Conservation (phyloP, 2,888 invertebrate genomes). For the Cynaeus angustus region DNA sequence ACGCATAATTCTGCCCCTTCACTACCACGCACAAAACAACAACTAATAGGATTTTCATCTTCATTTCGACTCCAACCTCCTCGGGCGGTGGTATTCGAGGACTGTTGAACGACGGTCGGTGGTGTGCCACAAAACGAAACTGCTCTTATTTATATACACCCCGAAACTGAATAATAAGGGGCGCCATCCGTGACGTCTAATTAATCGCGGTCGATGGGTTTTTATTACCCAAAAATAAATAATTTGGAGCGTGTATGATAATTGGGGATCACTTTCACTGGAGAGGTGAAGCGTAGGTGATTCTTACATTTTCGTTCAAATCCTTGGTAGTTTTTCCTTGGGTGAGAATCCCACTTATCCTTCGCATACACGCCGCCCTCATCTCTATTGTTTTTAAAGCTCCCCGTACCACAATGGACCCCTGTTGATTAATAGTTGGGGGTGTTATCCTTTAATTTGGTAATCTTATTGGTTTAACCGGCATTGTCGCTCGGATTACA, state of each 20-base stretch:
- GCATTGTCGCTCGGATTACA: constrained; percentile 44
- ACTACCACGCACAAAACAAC: constrained; percentile 26
- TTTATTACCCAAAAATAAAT: constrained; percentile 35
- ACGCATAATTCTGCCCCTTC: constrained; percentile 17
- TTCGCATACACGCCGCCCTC: constrained; percentile 1
- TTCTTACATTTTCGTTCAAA: too few relatives aligned
- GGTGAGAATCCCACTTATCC: too few relatives aligned
- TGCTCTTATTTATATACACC: constrained; percentile 20
- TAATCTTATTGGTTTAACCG: constrained; percentile 48
- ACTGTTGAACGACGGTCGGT: constrained; percentile 35
- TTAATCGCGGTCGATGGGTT: constrained; percentile 33
- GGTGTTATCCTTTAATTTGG: constrained; percentile 48
- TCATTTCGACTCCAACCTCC: constrained; percentile 46
- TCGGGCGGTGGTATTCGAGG: constrained; percentile 24
- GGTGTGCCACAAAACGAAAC: constrained; percentile 30
- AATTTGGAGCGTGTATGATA: constrained; percentile 26
- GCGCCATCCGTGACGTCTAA: constrained; percentile 33
- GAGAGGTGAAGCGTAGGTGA: not conserved
- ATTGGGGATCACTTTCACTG: constrained; percentile 12
- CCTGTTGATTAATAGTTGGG: constrained; percentile 37
- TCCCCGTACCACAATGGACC: constrained; percentile 10
- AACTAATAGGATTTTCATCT: constrained; percentile 36
- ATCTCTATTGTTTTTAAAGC: constrained; percentile 15
- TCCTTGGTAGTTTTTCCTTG: too few relatives aligned
- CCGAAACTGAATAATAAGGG: constrained; percentile 31